Base-by-base conservation (phyloP, 2,113 vertebrate species). In the Glaucomys volans region DNA sequence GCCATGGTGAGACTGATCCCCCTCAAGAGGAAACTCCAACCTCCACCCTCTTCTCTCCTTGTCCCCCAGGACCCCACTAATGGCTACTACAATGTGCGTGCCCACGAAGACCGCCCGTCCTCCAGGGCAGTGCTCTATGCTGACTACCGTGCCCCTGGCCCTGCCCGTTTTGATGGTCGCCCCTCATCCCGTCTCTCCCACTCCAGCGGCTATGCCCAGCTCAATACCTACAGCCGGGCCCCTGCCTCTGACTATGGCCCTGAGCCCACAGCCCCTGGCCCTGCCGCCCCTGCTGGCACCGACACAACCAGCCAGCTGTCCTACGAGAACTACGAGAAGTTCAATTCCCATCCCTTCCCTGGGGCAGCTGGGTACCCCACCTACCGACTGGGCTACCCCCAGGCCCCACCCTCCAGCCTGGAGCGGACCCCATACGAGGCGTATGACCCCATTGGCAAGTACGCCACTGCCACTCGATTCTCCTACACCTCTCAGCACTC, bases 81-180 rank as follows among this genome's bases (percentile, higher is more conserved):
- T 0, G 99, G 99, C 94, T 99, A 99, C 98, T 99, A 99, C 99
- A 99, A 99, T 0, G 99, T 99, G 37, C 99, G 99, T 0, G 99
- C 99, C 69, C 99, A 99, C 0, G 99, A 99, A 0, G 99, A 99
- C 64, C 99, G 99, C 0, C 99, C 99, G 0, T 98, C 99, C 11
- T 99, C 99, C 35, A 99, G 99, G 87, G 98, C 99, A 0, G 98
- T 99, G 88, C 99, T 99, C 44, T 99, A 99, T 93, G 94, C 99
- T 2, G 99, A 99, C 92, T 99, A 99, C 92, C 99, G 99, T 0
- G 97, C 97, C 11, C 98, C 99, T 0, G 99, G 99, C 1, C 98
- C 99, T 0, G 97, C 98, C 4, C 99, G 99, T 95, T 99, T 99
- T 16, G 99, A 99, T 22, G 97, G 99, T 0, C 99, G 99, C 0